Conservation (phyloP, 1,140 invertebrate species). For the Dreissena polymorpha region DNA sequence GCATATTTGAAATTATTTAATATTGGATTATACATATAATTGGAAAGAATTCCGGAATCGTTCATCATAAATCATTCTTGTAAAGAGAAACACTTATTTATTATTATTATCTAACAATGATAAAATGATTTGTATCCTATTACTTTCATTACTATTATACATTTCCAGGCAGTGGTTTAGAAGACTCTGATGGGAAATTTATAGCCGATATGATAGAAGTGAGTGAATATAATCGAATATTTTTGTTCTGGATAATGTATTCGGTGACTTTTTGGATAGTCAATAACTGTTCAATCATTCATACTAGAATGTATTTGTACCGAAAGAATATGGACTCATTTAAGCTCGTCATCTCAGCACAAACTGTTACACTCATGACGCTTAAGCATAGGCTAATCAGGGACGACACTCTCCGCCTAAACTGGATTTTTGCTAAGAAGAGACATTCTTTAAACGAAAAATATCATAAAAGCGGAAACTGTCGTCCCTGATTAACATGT, state of each 20-base stretch:
- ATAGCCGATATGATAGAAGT: slow-evolving; percentile 50
- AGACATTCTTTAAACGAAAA: too few species aligned
- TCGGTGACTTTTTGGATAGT: background rate
- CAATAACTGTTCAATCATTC: background rate
- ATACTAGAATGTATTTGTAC: background rate
- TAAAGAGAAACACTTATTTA: background rate
- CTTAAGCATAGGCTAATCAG: too few species aligned
- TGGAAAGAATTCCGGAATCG: background rate
- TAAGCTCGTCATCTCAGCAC: background rate
- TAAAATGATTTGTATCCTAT: too few species aligned
- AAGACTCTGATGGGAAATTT: slow-evolving; percentile 42
- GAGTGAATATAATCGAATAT: background rate
- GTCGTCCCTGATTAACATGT: too few species aligned
- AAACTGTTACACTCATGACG: slow-evolving; percentile 6
- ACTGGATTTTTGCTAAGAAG: too few species aligned
- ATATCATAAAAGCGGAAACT: too few species aligned
- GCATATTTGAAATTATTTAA: background rate
- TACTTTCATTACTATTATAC: too few species aligned
- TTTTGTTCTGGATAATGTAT: background rate
- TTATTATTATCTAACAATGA: background rate
- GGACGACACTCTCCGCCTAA: too few species aligned
- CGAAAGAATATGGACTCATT: background rate
- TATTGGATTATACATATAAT: too few species aligned
- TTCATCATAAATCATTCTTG: background rate
- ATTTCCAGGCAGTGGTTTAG: slow-evolving; percentile 30